Evolutionary conservation across 2,113 vertebrate genomes (phyloP), one percentile per base, ranked within the genome.

Genomic region (Diphyllodes magnificus): DNA sequence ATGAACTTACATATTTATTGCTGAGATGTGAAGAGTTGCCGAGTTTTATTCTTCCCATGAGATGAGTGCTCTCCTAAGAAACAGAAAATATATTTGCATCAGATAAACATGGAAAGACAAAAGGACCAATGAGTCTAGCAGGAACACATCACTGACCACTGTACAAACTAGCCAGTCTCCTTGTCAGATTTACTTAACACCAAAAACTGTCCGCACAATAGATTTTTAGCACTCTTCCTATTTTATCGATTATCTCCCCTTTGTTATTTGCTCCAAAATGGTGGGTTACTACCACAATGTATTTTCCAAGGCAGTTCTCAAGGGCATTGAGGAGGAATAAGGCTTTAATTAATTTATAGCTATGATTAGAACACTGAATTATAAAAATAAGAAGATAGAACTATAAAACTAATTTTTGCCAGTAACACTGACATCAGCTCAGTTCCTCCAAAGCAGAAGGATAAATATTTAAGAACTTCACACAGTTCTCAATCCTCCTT

Each of bases 41-140:
- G 97, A 82, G 96, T 97, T 94, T 98, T 98, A 88, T 45, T 95
- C 95, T 97, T 98, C 47, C 96, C 97, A 24, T 97, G 97, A 79
- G 96, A 96, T 23, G 91, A 93, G 28, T 92, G 92, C 42, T 98
- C 98, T 82, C 96, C 98, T 98, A 87, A 91, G 42, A 88, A 96
- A 87, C 13, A 96, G 63, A 94, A 97, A 90, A 95, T 18, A 44
- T 2, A n/a, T 95, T 92, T 82, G 51, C 12, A 70, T 96, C 59
- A 80, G 50, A 82, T 68, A 91, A 59, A 91, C 23, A 50, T 21
- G 37, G 66, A 89, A 88, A 92, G 42, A 21, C 28, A 57, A 73
- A 42, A 92, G 33, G 31, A 77, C n/a, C 73, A 93, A 64, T 22
- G 13, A 56, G 8, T 56, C 57, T 35, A 73, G 68, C 23, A 78